Base-by-base conservation (phyloP, 1,140 invertebrate genomes). In the Neoseiulus cucumeris region DNA sequence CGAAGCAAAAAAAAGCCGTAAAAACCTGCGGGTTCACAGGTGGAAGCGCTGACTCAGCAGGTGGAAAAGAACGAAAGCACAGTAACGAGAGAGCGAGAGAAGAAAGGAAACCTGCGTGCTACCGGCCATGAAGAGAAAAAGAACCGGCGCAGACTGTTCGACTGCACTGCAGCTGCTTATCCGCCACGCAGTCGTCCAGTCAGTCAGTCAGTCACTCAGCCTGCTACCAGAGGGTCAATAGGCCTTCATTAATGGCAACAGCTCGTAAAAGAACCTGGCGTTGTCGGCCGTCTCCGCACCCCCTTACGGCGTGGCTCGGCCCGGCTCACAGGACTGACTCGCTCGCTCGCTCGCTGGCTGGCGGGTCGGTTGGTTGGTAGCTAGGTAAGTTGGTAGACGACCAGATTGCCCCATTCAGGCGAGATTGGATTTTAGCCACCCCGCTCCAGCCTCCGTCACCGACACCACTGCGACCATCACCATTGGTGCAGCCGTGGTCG, bases 21-120 rank as follows among this genome's bases (percentile, higher is more conserved):
- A 33, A 47, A 25, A 18, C 25, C 51, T 59, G 51, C 14, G 51
- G 51, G 51, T 59, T 59, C 33, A 59, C 51, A 59, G 51, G 51
- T 59, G 22, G 22, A 59, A 59, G 22, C 51, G 51, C 51, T 20
- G 22, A 59, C 51, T 59, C 51, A 59, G 51, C 51, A 59, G 51
- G 51, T 59, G 22, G 45, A 47, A 44, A 7, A 47, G 25, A 20
- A 28, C 51, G 51, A 20, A 20, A 59, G 51, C 33, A 39, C 4
- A 39, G 9, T 39, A 39, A 39, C 4, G 33, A 9, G 33, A 39
- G 33, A 39, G n/a, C n/a, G n/a, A n/a, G n/a, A n/a, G n/a, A n/a
- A n/a, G n/a, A n/a, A n/a, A 39, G 9, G 33, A 39, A 39, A 39
- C 33, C 33, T 9, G 33, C 33, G 4, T 9, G 33, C 33, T 9